Percentiles rank a stretch among this genome's conserved stretches.
Evolutionary conservation across 2,888 invertebrate genomes (phyloP).

Genomic region (Schizotus pectinicornis): DNA sequence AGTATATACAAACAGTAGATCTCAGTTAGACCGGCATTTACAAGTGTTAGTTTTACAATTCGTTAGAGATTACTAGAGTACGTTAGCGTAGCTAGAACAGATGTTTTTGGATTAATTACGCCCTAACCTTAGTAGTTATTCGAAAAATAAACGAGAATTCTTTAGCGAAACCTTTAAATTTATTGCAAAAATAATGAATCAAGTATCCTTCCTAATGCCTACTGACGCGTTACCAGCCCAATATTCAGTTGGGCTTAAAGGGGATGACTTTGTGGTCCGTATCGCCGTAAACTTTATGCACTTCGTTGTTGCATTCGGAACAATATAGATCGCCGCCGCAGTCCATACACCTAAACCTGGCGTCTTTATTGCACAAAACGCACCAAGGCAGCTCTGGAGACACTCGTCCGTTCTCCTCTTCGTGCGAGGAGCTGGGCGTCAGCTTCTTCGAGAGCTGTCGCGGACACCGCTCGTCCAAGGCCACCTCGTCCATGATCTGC

Average conservation of each 20-base stretch:
- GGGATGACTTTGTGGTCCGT: slow-evolving; percentile 52
- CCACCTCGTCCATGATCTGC: slow-evolving; percentile 60
- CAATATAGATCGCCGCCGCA: slow-evolving; percentile 86
- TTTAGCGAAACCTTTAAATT: slow-evolving; percentile 9
- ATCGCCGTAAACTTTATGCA: slow-evolving; percentile 61
- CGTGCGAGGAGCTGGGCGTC: slow-evolving; percentile 26
- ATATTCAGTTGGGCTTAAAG: slow-evolving; percentile 41
- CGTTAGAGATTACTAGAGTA: no score
- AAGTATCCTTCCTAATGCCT: neutral
- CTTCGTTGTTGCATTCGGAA: slow-evolving; percentile 73
- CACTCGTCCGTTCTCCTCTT: slow-evolving; percentile 30
- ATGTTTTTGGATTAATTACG: neutral
- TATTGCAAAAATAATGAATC: slow-evolving; percentile 15
- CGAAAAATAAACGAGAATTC: slow-evolving; percentile 1
- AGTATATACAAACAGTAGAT: no score
- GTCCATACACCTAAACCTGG: slow-evolving; percentile 73
- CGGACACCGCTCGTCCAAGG: slow-evolving; percentile 57
- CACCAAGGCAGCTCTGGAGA: slow-evolving; percentile 77
- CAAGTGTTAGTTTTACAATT: no score
- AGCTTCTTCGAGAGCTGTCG: slow-evolving; percentile 27
- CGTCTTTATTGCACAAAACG: slow-evolving; percentile 85
- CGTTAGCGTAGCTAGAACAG: no score
- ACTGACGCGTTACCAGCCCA: neutral
- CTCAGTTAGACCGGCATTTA: no score
- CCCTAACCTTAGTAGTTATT: neutral